Evolutionary conservation across 1,140 invertebrate species (phyloP).

Genomic region (Papilio helenus): DNA sequence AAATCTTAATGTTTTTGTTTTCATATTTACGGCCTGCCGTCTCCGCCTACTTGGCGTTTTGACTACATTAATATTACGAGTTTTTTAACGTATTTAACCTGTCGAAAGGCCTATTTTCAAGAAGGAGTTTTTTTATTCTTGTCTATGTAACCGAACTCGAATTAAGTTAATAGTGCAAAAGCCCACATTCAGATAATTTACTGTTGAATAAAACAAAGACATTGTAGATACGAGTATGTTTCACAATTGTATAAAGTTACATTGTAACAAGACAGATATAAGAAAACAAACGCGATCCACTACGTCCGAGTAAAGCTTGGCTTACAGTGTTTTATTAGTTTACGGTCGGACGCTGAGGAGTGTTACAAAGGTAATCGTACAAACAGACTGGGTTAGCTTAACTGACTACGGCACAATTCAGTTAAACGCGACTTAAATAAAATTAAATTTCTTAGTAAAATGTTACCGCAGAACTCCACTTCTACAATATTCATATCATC

Average conservation of each 20-base stretch:
- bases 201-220: not conserved
- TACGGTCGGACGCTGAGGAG: not conserved
- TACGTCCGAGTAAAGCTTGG: conserved; percentile 11
- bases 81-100: too few species aligned
- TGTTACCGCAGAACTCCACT: too few species aligned
- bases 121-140: too few species aligned
- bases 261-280: conserved; percentile 8
- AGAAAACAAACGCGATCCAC: conserved; percentile 8
- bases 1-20: too few species aligned
- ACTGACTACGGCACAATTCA: not conserved
- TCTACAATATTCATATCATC: too few species aligned
- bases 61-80: too few species aligned
- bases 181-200: not conserved
- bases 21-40: too few species aligned
- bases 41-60: too few species aligned
- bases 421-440: not conserved
- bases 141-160: too few species aligned
- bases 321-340: conserved; percentile 5
- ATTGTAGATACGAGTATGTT: not conserved
- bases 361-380: conserved; percentile 3
- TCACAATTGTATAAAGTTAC: not conserved
- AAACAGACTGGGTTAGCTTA: not conserved
- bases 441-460: not conserved
- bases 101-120: too few species aligned
- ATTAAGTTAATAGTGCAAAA: not conserved